These are phyloP conservation scores for Amia ocellicauda DNA, from an alignment of 2,113 vertebrate genomes.

Conservation along the genomic window DNA sequence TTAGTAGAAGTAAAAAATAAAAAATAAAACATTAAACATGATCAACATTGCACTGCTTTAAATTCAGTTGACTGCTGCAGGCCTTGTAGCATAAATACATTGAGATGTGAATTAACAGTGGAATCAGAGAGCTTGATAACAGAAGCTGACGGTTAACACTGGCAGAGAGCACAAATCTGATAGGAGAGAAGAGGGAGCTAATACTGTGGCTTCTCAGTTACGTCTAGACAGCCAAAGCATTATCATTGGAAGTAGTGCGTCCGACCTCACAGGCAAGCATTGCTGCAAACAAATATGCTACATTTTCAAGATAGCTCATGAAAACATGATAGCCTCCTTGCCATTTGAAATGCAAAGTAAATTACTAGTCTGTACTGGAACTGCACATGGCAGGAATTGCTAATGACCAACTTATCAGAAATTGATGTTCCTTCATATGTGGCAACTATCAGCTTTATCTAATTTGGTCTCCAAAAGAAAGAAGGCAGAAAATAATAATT, in stretches of 20 bases:
- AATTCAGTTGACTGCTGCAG: conserved; percentile 2
- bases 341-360: not conserved
- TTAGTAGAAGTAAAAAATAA: conserved; percentile 42
- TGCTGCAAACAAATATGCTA: not conserved
- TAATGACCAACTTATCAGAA: conserved; percentile 13
- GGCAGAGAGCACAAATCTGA: not conserved
- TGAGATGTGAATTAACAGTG: not conserved
- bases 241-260: conserved; percentile 8
- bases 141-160: conserved; percentile 9
- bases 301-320: not conserved
- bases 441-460: too few species aligned
- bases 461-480: too few species aligned
- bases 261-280: not conserved
- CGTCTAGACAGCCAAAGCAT: not conserved
- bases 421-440: not conserved
- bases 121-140: not conserved
- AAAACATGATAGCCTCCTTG: not conserved
- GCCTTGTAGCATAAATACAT: not conserved
- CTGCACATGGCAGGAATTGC: not conserved
- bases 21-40: conserved; percentile 13
- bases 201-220: not conserved
- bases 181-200: not conserved
- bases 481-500: too few species aligned
- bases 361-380: not conserved
- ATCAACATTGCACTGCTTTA: too few species aligned